Base-by-base conservation (phyloP, 2,888 invertebrate species). In the Athripsodes cinereus region DNA sequence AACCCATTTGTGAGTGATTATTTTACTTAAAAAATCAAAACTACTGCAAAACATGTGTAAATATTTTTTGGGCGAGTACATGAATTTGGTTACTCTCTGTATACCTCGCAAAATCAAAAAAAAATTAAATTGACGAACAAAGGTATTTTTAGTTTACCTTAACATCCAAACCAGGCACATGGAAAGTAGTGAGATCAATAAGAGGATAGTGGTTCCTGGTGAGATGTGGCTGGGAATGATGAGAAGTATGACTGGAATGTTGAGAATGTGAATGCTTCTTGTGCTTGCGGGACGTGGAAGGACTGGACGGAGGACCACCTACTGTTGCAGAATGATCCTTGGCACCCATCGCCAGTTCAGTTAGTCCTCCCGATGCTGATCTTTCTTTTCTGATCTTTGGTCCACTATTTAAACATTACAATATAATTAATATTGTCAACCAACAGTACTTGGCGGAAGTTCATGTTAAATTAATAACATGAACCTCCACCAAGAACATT, bases 131-230 rank as follows among this genome's bases (percentile, higher is more conserved):
- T n/a, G n/a, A n/a, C n/a, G n/a, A n/a, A n/a, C n/a, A n/a, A n/a
- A n/a, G n/a, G n/a, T n/a, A n/a, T n/a, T n/a, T n/a, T n/a, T n/a
- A n/a, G n/a, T n/a, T n/a, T 66, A 90, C 85, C 80, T 92, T 92
- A 31, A 95, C 90, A 71, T 95, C 92, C 65, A 96, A 78, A 0
- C 94, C 94, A 1, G 95, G 94, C 70, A 95, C 92, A 65, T 92
- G 86, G 74, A 95, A 95, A 61, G 92, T 88, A 2, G 94, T 94
- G 61, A 90, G 78, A 73, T 94, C 92, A 0, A 87, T 79, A 54
- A 85, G 70, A 70, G 84, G 74, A 62, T 81, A 75, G 67, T 74
- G 60, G 67, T 71, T 69, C 72, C 74, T 18, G 64, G 74, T 65
- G 69, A 75, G 64, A 48, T 62, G 63, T 6, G 60, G 56, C 35